A percentile compares a stretch with the other conserved stretches of the same genome.
Conservation (phyloP, 2,888 invertebrate species). For the Drosophila melanosoma region DNA sequence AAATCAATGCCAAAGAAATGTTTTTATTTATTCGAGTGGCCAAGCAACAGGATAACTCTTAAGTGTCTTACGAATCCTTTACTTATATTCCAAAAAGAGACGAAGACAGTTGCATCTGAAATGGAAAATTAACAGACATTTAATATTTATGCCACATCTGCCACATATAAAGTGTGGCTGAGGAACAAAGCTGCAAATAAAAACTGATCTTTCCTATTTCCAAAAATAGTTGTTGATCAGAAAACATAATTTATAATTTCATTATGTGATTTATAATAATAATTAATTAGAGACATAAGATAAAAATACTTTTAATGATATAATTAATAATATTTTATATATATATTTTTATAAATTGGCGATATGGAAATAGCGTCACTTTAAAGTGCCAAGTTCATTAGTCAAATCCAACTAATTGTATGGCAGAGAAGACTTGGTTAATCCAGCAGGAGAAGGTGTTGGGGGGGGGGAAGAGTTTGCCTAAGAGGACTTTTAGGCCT, state of each 20-base stretch:
- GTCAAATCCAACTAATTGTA: constrained; percentile 50
- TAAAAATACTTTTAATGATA: not conserved
- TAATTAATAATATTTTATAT: not conserved
- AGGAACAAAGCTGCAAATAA: not conserved
- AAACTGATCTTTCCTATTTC: not conserved
- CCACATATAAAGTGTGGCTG: not conserved
- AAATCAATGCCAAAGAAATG: constrained; percentile 55
- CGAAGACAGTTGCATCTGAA: constrained; percentile 2
- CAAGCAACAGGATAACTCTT: constrained; percentile 18
- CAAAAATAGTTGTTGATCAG: not conserved
- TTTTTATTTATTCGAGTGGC: constrained; percentile 25
- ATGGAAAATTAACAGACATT: constrained; percentile 1
- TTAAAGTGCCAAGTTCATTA: constrained; percentile 42
- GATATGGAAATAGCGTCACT: not conserved
- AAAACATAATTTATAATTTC: too few relatives aligned
- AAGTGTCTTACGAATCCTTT: constrained; percentile 9
- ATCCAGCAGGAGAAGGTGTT: constrained; percentile 16
- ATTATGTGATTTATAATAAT: not conserved
- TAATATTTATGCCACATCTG: constrained; percentile 1
- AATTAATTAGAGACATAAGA: not conserved
- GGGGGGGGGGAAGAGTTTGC: not conserved
- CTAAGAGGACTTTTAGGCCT: constrained; percentile 18
- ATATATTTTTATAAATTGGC: not conserved
- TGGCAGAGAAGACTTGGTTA: constrained; percentile 19
- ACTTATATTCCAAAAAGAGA: not conserved